Percentiles rank a stretch among this genome's conserved stretches.
These are phyloP conservation scores for Hyposoter dolosus DNA, from an alignment of 2,888 invertebrate genomes.

Conservation along the genomic window DNA sequence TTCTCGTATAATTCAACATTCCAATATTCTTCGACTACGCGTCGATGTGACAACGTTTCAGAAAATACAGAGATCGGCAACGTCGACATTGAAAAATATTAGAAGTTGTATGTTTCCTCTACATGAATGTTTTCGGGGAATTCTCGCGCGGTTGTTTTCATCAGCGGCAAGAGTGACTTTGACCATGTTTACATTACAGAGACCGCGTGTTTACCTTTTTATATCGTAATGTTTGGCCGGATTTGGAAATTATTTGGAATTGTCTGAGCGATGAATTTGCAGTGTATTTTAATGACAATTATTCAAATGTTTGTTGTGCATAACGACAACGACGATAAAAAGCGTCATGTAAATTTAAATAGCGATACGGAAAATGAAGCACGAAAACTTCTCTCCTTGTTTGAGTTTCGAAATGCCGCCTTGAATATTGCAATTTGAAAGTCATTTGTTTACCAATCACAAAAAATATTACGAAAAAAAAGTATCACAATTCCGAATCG, in stretches of 20 bases:
- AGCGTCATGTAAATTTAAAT: background rate
- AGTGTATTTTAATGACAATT: background rate
- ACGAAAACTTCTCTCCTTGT: background rate
- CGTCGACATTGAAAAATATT: background rate
- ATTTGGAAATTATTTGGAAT: background rate
- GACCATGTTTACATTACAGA: background rate
- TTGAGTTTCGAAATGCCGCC: background rate
- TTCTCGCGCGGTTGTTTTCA: background rate
- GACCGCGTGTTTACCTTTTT: background rate
- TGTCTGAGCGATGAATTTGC: background rate
- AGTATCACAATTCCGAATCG: no score
- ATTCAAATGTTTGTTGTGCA: background rate
- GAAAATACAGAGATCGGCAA: background rate
- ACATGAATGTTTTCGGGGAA: background rate
- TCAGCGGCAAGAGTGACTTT: background rate
- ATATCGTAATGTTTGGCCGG: background rate
- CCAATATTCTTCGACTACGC: background rate
- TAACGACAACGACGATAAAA: background rate
- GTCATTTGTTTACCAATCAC: background rate
- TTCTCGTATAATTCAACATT: background rate
- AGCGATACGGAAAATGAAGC: background rate
- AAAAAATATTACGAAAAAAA: background rate
- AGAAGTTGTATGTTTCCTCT: background rate
- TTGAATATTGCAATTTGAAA: background rate
- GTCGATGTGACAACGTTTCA: background rate